A percentile compares a stretch with the other conserved stretches of the same genome.
phyloP scores from a whole-genome alignment of 2,797 vertebrate species.

The Brachymystax lenok region DNA sequence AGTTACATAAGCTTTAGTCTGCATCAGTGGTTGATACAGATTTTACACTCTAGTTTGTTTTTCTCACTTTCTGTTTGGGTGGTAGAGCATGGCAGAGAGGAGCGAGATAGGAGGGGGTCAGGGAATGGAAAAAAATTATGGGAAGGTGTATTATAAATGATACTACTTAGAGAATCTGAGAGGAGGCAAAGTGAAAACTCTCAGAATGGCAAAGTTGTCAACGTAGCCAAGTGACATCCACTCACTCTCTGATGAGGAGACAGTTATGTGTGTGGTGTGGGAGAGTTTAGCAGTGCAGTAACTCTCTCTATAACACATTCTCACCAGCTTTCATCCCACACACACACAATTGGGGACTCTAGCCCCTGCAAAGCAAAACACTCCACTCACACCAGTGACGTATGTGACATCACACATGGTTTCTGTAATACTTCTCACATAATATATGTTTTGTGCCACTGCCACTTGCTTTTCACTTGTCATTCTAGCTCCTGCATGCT shows the following conservation, averaged over 20 bases:
- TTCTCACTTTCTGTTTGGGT: not conserved
- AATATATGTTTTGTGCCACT: not conserved
- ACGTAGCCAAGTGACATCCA: not conserved
- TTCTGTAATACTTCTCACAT: not conserved
- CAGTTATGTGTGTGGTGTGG: not conserved
- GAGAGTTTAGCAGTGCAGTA: not conserved
- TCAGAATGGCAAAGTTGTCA: not conserved
- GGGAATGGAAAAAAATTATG: not conserved
- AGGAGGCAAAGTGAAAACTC: not conserved
- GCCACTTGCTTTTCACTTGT: not conserved
- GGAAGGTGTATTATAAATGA: conserved; percentile 10
- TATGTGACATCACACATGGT: conserved; percentile 3
- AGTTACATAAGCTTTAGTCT: not conserved
- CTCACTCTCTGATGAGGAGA: not conserved
- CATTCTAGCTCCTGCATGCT: not conserved
- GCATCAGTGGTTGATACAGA: not conserved
- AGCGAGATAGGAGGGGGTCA: not conserved
- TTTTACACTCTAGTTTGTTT: not conserved
- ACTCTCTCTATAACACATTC: not conserved
- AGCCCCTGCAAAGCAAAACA: not conserved
- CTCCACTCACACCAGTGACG: not conserved
- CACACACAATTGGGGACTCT: not conserved
- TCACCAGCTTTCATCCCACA: conserved; percentile 9
- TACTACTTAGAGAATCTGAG: not conserved
- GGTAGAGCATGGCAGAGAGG: conserved; percentile 9